phyloP scores from a whole-genome alignment of 2,888 invertebrate genomes.

The Aleiodes leptofemur region DNA sequence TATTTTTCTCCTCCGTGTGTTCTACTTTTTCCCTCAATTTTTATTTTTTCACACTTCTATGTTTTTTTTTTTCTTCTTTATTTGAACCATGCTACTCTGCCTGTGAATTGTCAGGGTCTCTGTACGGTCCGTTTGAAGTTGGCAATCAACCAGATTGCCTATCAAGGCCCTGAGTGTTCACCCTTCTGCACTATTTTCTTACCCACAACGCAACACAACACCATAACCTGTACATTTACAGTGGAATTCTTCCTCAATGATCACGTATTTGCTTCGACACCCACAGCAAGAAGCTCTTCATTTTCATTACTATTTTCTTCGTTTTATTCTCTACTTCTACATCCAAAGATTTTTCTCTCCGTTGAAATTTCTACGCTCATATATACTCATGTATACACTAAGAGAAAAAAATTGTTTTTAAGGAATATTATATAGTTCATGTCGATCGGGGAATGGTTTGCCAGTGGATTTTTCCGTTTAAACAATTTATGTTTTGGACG shows the following conservation, averaged over 20 bases:
- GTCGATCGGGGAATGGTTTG: too few relatives aligned
- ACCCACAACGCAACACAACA: slow-evolving; percentile 28
- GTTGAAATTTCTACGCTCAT: slow-evolving; percentile 35
- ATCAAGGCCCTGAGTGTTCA: slow-evolving; percentile 65
- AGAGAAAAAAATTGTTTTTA: too few relatives aligned
- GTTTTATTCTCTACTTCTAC: slow-evolving; percentile 16
- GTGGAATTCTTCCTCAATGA: slow-evolving; percentile 43
- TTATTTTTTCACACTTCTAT: background rate
- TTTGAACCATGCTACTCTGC: background rate
- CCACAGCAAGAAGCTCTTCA: slow-evolving; percentile 45
- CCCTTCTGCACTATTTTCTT: slow-evolving; percentile 20
- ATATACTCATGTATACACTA: too few relatives aligned
- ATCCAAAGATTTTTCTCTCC: slow-evolving; percentile 55
- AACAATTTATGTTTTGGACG: too few relatives aligned
- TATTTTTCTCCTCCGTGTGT: too few relatives aligned
- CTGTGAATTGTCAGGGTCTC: slow-evolving; percentile 2
- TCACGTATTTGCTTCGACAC: slow-evolving; percentile 39
- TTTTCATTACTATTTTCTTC: slow-evolving; percentile 38
- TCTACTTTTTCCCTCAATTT: too few relatives aligned
- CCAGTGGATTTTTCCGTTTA: too few relatives aligned
- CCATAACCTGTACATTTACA: slow-evolving; percentile 49
- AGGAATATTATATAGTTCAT: too few relatives aligned
- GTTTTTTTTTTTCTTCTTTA: background rate
- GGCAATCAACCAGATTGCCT: slow-evolving; percentile 75
- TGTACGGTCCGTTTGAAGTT: slow-evolving; percentile 72